A percentile compares a stretch with the other conserved stretches of the same genome.
Conservation (phyloP, 2,113 vertebrate species). For the Sclerurus mexicanus region DNA sequence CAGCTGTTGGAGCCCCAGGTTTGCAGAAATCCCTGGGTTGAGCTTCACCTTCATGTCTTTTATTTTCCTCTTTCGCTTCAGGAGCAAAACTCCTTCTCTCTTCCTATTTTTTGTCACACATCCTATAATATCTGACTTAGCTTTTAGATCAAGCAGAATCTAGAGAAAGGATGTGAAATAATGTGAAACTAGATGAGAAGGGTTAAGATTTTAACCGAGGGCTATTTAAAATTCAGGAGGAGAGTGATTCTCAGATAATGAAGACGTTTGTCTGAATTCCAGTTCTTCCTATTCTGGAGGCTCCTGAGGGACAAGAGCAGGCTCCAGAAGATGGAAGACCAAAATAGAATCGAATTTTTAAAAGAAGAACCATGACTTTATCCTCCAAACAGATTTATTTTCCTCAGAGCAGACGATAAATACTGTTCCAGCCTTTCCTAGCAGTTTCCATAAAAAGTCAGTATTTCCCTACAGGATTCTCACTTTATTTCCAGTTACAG, state of each 20-base stretch:
- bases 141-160: neutral
- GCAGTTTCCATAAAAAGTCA: neutral
- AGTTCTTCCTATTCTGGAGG: neutral
- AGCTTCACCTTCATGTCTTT: neutral
- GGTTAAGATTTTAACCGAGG: neutral
- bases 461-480: neutral
- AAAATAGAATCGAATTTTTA: slow-evolving; percentile 2
- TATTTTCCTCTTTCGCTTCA: neutral
- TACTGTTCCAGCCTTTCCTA: neutral
- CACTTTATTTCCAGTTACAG: neutral
- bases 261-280: neutral
- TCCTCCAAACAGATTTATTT: neutral
- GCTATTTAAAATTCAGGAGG: neutral
- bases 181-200: neutral
- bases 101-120: neutral
- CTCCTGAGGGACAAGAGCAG: neutral
- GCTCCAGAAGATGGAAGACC: neutral
- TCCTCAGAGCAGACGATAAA: neutral
- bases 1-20: neutral
- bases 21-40: neutral
- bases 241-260: neutral
- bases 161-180: neutral
- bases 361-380: neutral
- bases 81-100: neutral
- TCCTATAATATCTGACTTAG: neutral